Evolutionary conservation across 2,888 invertebrate genomes (phyloP), one percentile per base, ranked within the genome.

Genomic region (Ornithoptera priamus): DNA sequence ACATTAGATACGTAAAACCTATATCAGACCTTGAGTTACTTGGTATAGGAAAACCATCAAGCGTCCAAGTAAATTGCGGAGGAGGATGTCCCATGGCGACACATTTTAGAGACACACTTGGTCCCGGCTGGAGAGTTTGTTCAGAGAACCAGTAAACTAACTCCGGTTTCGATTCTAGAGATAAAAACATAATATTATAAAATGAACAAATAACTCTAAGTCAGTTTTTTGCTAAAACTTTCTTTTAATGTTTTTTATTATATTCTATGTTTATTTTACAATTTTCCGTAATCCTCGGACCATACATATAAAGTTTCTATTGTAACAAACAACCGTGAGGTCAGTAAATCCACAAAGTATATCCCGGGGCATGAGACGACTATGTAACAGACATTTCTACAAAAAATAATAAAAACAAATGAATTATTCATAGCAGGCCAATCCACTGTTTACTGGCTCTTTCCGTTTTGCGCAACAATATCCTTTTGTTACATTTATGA

Each of bases 11-110:
- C 39, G 3, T 20, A 58, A 59, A 17, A 50, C 17, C 15, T 50
- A 12, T 50, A 50, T 50, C 69, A 80, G 78, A 95, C 95, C 95
- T 94, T 75, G 95, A 94, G 81, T 94, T 95, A 67, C 95, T 95
- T 46, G 96, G 96, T 83, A 97, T 94, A 65, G 97, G 96, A 88
- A 97, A 97, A 62, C 97, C 97, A 84, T 98, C 98, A 75, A 98
- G 93, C 12, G 96, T 94, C 98, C 98, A 99, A 65, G 95, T 95
- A 88, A 99, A 97, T 85, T 97, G 96, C 5, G 98, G 98, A 65
- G 97, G 96, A 10, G 98, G 98, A 88, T 97, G 98, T 65, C 98
- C 98, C 80, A 97, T 96, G n/a, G 98, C 98, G 72, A 97, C 97
- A 90, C 98, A 99, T 88, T 97, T 97, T 76, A 99, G 93, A 24